Evolutionary conservation across 2,888 invertebrate species (phyloP), one percentile per base, ranked within the genome.

Genomic region (Ophion obscuratus): DNA sequence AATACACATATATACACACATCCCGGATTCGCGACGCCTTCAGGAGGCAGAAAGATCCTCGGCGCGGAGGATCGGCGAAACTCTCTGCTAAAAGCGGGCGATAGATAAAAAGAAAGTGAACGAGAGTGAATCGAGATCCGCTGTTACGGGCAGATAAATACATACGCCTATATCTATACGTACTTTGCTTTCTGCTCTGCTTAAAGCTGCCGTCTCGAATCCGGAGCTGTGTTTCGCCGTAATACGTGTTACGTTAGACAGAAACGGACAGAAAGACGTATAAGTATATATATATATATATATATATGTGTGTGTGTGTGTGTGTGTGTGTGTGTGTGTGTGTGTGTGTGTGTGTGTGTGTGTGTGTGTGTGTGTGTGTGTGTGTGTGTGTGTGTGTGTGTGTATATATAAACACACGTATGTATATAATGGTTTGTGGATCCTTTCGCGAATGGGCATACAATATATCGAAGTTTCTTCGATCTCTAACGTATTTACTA

Each of bases 31-130:
- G 74, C 83, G 77, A 81, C 68, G 76, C 74, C 74, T 81, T 73
- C 62, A 66, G 70, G 73, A 76, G 81, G 66, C 61, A 83, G 61
- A 75, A 53, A 76, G 71, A 67, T 76, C 31, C 61, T 79, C 40
- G 78, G 36, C 53, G 66, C 62, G 40, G 66, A 57, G 66, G 36
- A 59, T 68, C 78, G 57, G 66, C 47, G 47, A 36, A 27, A 66
- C 82, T 71, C 76, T 44, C 76, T 44, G 76, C 40, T 79, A 40
- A 57, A 73, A 84, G 71, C 61, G 27, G 47, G 70, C 82, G 85
- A 80, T 83, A 73, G 83, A 84, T 84, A 78, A 83, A 81, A 86
- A 84, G 86, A 84, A 86, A 86, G 86, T 81, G 81, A 75, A 85
- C 85, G 85, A 85, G 83, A 75, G 75, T 44, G 81, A 84, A 84